Percentiles rank a stretch among this genome's conserved stretches.
phyloP scores from a whole-genome alignment of 2,888 invertebrate genomes.

The Caradrina clavipalpis region DNA sequence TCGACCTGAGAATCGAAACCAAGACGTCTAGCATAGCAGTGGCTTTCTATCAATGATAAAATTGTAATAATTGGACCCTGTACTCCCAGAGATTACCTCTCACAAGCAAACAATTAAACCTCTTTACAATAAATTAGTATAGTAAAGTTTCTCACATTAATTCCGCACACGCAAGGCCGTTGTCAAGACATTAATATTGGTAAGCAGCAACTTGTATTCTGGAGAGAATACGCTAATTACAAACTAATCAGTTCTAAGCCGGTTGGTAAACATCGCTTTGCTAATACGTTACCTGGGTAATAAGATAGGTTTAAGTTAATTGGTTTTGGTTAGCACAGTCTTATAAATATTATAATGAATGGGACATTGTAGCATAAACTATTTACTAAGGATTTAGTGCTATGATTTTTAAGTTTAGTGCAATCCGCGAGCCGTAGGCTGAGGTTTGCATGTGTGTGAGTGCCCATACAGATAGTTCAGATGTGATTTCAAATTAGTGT shows the following conservation, averaged over 20 bases:
- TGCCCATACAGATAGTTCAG: too few relatives aligned
- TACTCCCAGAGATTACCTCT: not conserved
- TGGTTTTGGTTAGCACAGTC: constrained; percentile 5
- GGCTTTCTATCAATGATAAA: too few relatives aligned
- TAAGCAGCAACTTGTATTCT: constrained; percentile 47
- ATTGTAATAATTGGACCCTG: too few relatives aligned
- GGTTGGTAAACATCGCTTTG: constrained; percentile 35
- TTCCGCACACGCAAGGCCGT: constrained; percentile 14
- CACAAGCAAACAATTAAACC: not conserved
- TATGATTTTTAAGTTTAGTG: too few relatives aligned
- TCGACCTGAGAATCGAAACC: too few relatives aligned
- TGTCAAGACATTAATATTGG: constrained; percentile 35
- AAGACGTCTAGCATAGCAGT: too few relatives aligned
- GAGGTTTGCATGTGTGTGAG: too few relatives aligned
- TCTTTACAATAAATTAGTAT: not conserved
- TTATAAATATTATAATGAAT: too few relatives aligned
- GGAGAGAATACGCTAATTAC: constrained; percentile 45
- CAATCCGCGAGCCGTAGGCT: too few relatives aligned
- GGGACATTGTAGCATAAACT: too few relatives aligned
- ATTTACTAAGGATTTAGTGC: too few relatives aligned
- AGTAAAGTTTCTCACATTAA: constrained; percentile 10
- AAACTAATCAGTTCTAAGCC: constrained; percentile 42
- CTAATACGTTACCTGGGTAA: constrained; percentile 36
- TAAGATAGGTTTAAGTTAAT: constrained; percentile 18
- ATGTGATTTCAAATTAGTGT: too few relatives aligned